Evolutionary conservation across 2,797 vertebrate genomes (phyloP), one percentile per base, ranked within the genome.

Genomic region (Cottoperca gobio): DNA sequence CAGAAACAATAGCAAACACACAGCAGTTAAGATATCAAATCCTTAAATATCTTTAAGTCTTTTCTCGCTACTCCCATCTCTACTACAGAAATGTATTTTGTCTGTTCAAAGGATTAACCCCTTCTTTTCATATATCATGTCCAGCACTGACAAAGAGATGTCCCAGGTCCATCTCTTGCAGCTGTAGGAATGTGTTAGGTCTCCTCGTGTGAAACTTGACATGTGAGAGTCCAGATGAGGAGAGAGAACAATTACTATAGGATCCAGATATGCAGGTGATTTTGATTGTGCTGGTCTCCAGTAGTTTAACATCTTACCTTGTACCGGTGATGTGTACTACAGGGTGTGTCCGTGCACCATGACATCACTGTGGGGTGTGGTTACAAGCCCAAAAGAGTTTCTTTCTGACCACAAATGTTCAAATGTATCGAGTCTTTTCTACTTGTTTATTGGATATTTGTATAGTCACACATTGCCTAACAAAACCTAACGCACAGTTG

Each of bases 151-250:
- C 50, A 68, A 10, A 1, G 4, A 75, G 48, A 60, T 39, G 68
- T 60, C 39, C 17, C 37, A 43, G 70, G 12, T 46, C 13, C 39
- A 62, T 62, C 46, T n/a, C 60, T 26, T 28, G 26, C 83, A 85
- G 80, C 66, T 81, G 78, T 6, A 58, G 76, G 81, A 83, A 83
- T 74, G 86, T 70, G 76, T 52, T 42, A 70, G 74, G 71, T 84
- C 14, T 65, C 49, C 45, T 48, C 17, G 39, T 62, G 24, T 62
- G 40, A 3, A 49, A 57, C 39, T 21, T 49, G 64, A 54, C 39
- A 62, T 24, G 57, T 48, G 63, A 63, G 42, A 50, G 43, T 64
- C 35, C 11, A 49, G 53, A 37, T 54, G 53, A 79, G 62, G 39
- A 65, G 39, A 49, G n/a, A 59, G 43, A n/a, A n/a, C n/a, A n/a